Conservation (phyloP, 2,113 vertebrate genomes). For the Cyrtonyx montezumae region DNA sequence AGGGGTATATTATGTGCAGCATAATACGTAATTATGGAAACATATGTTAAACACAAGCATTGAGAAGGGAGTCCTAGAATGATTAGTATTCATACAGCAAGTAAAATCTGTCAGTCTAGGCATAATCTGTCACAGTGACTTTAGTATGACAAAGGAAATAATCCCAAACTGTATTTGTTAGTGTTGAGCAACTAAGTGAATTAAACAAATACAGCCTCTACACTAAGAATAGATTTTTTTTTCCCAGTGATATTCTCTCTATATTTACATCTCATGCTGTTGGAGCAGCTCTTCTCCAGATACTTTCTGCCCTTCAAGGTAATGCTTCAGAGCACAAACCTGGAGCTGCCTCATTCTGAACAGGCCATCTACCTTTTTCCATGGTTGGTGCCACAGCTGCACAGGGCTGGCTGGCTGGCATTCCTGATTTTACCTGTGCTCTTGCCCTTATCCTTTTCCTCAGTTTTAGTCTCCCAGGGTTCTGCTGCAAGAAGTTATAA, state of each 20-base stretch:
- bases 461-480: neutral
- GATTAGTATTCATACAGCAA: conserved; percentile 52
- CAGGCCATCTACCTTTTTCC: neutral
- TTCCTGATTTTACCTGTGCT: neutral
- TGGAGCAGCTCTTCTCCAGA: neutral
- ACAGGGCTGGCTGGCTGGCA: neutral
- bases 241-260: neutral
- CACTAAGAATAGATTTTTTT: neutral
- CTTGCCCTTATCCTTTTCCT: neutral
- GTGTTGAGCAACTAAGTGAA: conserved; percentile 44
- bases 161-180: conserved; percentile 53
- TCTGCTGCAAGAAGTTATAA: neutral
- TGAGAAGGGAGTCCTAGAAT: conserved; percentile 19
- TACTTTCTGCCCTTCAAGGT: neutral
- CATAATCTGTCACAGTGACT: conserved; percentile 46
- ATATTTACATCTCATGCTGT: neutral
- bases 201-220: conserved; percentile 6
- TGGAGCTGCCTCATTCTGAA: neutral
- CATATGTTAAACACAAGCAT: conserved; percentile 43
- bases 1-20: conserved; percentile 9
- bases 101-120: conserved; percentile 46
- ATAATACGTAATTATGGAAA: conserved; percentile 38
- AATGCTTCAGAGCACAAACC: neutral
- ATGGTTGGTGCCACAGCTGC: neutral
- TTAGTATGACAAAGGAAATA: conserved; percentile 36